Base-by-base conservation (phyloP, 2,797 vertebrate genomes). In the Cirrhinus mrigala region DNA sequence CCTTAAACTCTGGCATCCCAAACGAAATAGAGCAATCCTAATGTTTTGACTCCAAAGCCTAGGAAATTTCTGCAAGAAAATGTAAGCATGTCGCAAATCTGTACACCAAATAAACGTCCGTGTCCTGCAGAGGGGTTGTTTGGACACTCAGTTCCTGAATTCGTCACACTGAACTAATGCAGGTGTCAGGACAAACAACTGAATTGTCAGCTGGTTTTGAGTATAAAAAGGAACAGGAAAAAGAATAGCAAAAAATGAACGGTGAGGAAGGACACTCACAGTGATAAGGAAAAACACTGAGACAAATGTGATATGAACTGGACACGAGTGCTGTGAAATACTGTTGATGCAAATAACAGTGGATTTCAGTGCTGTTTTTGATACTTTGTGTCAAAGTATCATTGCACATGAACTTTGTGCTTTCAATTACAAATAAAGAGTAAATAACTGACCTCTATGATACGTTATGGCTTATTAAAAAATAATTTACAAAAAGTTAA, bases 61-160 rank as follows among this genome's bases (percentile, higher is more conserved):
- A 82, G 52, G 16, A 75, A 79, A 48, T 46, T 54, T 87, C 11
- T 58, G 11, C 87, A 88, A 88, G 90, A 87, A 80, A 73, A 46
- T 40, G 79, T 24, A 79, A 62, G 58, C 82, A 80, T 54, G 81
- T 70, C 20, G 3, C 16, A 86, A 85, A 66, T 74, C 73, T 56
- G 68, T 48, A 79, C 50, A 27, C 75, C 56, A 40, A 71, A 71
- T 64, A 81, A 84, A 86, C 60, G 52, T 86, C 79, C 62, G 70
- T 84, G 40, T 87, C 86, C 84, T 81, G 69, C 50, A 20, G 50
- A 33, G 33, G 48, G 62, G 10, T 70, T 27, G 84, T 85, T 77
- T 46, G 62, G 81, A 73, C n/a, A 62, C 68, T 29, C 40, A 44
- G 75, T 83, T 71, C 52, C 12, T 48, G 71, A 70, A 46, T 82